These are phyloP conservation scores for Cotesia vestalis DNA, from an alignment of 1,140 invertebrate genomes.

Conservation along the genomic window DNA sequence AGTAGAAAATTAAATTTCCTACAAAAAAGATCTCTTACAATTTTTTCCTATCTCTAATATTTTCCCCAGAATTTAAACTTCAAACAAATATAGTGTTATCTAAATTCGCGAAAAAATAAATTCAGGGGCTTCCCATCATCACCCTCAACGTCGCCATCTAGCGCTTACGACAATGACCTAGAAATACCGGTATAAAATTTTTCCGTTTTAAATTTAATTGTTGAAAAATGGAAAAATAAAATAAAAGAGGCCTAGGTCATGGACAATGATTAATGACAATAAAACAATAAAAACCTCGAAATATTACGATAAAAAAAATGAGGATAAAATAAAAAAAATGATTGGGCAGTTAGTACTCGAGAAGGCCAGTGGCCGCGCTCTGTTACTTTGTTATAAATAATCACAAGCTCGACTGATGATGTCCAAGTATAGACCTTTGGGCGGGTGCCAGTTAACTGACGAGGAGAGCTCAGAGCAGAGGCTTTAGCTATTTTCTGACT, in stretches of 20 bases:
- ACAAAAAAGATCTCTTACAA: too few relatives aligned
- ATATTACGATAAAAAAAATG: slow-evolving; percentile 42
- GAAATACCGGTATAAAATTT: background rate
- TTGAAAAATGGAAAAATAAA: too few relatives aligned
- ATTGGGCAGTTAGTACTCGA: slow-evolving; percentile 54
- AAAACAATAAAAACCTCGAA: too few relatives aligned
- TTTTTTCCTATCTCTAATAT: too few relatives aligned
- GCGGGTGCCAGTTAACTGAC: slow-evolving; percentile 67
- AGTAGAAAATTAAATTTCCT: too few relatives aligned
- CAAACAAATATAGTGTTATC: too few relatives aligned
- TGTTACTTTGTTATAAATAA: slow-evolving; percentile 68
- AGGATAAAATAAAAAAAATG: background rate
- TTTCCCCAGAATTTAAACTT: too few relatives aligned
- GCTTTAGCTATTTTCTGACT: slow-evolving; percentile 63
- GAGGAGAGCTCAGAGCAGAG: slow-evolving; percentile 38
- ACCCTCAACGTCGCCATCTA: slow-evolving; percentile 10
- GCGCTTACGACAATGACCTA: slow-evolving; percentile 27
- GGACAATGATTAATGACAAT: slow-evolving; percentile 43
- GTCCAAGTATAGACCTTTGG: slow-evolving; percentile 79
- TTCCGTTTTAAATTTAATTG: too few relatives aligned
- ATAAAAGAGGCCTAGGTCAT: slow-evolving; percentile 66
- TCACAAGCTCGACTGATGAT: slow-evolving; percentile 66
- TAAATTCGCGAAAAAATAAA: background rate
- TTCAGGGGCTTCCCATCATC: background rate
- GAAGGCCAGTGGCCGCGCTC: slow-evolving; percentile 69